Conservation (phyloP, 2,113 vertebrate genomes). For the Prietella phreatophila region DNA sequence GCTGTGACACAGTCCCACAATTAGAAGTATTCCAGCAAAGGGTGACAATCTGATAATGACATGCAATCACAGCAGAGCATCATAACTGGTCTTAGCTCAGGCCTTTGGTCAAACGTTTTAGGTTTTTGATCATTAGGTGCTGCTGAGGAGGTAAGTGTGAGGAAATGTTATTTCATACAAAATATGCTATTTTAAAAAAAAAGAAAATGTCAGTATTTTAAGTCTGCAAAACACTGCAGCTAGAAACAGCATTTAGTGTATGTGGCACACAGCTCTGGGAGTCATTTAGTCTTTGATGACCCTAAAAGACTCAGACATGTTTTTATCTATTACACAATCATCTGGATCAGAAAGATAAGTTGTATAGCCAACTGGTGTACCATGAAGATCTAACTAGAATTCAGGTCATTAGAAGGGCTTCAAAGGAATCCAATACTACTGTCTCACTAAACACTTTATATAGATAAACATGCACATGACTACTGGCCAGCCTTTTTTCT, state of each 20-base stretch:
- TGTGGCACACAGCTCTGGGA: constrained; percentile 27
- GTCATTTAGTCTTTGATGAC: constrained; percentile 33
- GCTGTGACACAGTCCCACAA: constrained; percentile 58
- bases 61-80: constrained; percentile 49
- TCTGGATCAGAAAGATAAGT: constrained; percentile 43
- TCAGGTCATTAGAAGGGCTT: constrained; percentile 45
- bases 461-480: constrained; percentile 45
- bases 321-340: constrained; percentile 25
- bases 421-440: constrained; percentile 47
- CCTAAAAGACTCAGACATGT: not conserved
- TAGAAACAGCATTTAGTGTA: constrained; percentile 33
- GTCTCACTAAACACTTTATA: constrained; percentile 41
- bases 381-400: constrained; percentile 37
- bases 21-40: constrained; percentile 64
- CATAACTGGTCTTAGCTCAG: not conserved
- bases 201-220: not conserved
- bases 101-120: not conserved
- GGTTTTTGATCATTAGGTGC: not conserved
- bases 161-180: not conserved
- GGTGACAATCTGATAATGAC: constrained; percentile 58
- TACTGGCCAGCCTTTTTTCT: constrained; percentile 28
- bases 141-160: not conserved
- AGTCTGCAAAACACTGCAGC: not conserved
- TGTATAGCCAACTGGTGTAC: constrained; percentile 37
- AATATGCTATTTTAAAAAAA: not conserved